phyloP scores from a whole-genome alignment of 2,888 invertebrate species.

The Melanchra persicariae region DNA sequence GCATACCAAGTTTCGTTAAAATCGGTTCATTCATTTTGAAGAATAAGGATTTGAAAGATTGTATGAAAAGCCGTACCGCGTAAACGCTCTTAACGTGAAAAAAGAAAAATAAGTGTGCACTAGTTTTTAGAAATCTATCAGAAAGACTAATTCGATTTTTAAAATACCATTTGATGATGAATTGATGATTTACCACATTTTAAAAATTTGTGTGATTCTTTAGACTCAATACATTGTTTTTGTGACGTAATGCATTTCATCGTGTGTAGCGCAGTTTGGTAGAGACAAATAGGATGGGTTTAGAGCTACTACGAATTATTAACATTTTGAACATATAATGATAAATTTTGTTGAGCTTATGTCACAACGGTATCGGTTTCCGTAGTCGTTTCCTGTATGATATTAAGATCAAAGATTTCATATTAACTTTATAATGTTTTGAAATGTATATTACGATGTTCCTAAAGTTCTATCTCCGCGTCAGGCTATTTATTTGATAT shows the following conservation, averaged over 20 bases:
- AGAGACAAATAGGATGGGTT: not conserved
- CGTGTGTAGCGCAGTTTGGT: too few relatives aligned
- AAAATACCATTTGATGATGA: too few relatives aligned
- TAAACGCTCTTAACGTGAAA: too few relatives aligned
- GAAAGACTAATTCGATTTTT: too few relatives aligned
- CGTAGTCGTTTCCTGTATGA: constrained; percentile 32
- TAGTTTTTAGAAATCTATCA: too few relatives aligned
- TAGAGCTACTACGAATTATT: not conserved
- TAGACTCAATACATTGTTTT: not conserved
- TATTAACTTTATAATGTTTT: constrained; percentile 28
- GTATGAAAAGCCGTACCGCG: too few relatives aligned
- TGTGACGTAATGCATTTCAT: too few relatives aligned
- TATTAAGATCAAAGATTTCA: constrained; percentile 52
- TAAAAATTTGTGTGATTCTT: not conserved
- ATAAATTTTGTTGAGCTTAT: constrained; percentile 33
- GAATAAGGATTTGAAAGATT: too few relatives aligned
- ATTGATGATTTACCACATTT: too few relatives aligned
- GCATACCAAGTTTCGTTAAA: too few relatives aligned
- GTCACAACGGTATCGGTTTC: constrained; percentile 28
- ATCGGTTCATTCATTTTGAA: too few relatives aligned
- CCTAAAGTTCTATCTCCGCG: constrained; percentile 26
- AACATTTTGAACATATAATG: not conserved
- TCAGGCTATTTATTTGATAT: constrained; percentile 38
- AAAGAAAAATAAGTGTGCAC: too few relatives aligned
- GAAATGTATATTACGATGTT: constrained; percentile 38